Evolutionary conservation across 2,797 vertebrate genomes (phyloP), one percentile per base, ranked within the genome.

Genomic region (Dendrocincla fuliginosa): DNA sequence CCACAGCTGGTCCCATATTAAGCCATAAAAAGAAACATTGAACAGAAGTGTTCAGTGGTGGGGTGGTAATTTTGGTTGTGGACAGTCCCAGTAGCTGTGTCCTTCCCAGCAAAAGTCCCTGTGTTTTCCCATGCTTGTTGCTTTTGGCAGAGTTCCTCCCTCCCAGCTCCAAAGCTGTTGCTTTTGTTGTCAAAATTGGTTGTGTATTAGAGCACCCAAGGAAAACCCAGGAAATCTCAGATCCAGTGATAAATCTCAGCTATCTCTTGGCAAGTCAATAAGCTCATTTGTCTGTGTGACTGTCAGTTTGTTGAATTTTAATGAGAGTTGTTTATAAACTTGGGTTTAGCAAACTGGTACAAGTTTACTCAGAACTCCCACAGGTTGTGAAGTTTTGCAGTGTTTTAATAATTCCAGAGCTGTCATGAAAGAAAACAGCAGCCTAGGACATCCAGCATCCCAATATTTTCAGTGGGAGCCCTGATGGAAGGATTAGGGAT

Each of bases 71-170:
- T 81, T 30, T 33, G 7, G 39, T 10, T 49, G 25, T 20, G 49
- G 64, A 5, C 55, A 25, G 22, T 53, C 25, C 77, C 74, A 20
- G 87, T 5, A 64, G 87, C 68, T 23, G 32, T 28, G 85, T 49
- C 71, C 75, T 73, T 87, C 67, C 59, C 76, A 69, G 70, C 39
- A 46, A 5, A 69, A 84, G 59, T 46, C 41, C 67, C 59, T 4
- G 6, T 39, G 41, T 56, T 88, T 89, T 86, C 73, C 53, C 49
- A 3, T 44, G 37, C 60, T 64, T 80, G 78, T 70, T 96, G 75
- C 91, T 87, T 88, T 92, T 94, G 95, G 91, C 89, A 41, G 39
- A 67, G 75, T 32, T 92, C 83, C 69, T 52, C 68, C 74, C 46
- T 86, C 35, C 49, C 53, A 32, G 71, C 73, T 46, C 76, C 46